Conservation (phyloP, 2,888 invertebrate species). For the Spisula solida region DNA sequence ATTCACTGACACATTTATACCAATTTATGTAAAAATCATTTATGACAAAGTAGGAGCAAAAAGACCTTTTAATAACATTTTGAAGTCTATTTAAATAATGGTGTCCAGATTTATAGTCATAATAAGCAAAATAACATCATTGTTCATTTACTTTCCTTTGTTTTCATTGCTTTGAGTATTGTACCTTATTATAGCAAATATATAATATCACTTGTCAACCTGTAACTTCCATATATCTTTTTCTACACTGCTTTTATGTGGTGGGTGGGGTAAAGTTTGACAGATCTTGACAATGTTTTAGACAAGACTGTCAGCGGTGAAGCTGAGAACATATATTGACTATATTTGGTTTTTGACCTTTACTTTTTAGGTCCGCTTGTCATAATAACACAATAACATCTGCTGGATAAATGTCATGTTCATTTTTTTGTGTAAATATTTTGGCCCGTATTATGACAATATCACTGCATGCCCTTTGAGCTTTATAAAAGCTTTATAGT, state of each 20-base stretch:
- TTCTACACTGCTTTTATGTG: neutral
- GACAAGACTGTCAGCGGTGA: neutral
- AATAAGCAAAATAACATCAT: too few relatives aligned
- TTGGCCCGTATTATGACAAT: neutral
- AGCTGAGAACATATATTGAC: neutral
- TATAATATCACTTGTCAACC: too few relatives aligned
- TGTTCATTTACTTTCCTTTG: too few relatives aligned
- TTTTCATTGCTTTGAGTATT: too few relatives aligned
- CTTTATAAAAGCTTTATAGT: too few relatives aligned
- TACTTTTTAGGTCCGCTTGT: neutral
- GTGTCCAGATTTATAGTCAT: too few relatives aligned
- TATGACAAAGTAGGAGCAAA: too few relatives aligned
- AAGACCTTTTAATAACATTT: too few relatives aligned
- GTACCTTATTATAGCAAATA: too few relatives aligned
- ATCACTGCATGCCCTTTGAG: neutral
- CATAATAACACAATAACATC: neutral
- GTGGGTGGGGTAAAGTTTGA: slow-evolving; percentile 8
- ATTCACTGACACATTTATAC: too few relatives aligned
- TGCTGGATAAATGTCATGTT: slow-evolving; percentile 1
- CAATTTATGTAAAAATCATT: too few relatives aligned
- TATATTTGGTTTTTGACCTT: slow-evolving; percentile 8
- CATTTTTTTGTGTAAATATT: slow-evolving; percentile 9
- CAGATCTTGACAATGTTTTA: neutral
- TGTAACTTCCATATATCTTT: neutral
- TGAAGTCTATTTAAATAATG: too few relatives aligned